Base-by-base conservation (phyloP, 1,140 invertebrate genomes). In the Drosophila ficusphila region DNA sequence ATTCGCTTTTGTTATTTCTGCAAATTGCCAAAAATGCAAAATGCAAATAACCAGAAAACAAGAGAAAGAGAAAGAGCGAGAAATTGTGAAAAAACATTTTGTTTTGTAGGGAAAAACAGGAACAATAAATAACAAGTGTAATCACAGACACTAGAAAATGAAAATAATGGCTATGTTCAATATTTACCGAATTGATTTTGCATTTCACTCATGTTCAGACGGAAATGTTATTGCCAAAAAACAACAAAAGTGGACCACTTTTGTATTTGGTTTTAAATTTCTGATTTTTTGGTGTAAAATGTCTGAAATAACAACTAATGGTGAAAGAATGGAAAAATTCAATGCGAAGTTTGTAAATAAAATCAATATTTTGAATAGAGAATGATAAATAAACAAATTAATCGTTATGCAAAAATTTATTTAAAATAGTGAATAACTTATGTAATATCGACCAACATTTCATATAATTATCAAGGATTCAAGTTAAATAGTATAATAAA, bases 11-110 rank as follows among this genome's bases (percentile, higher is more conserved):
- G 21, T 46, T 46, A 46, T 46, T 27, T 27, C 12, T 16, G 23
- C 12, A 16, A 46, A 46, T 46, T 46, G 42, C 21, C 42, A 46
- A 46, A 44, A 46, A 46, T 11, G 29, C 9, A n/a, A 31, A 31
- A n/a, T 46, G 42, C 42, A 46, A 46, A 46, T 46, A n/a, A 11
- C 12, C 7, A 7, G 12, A 16, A 27, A 11, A 23, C n/a, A 23
- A 46, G 21, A 21, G 18, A 11, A 19, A 11, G 21, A 21, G 18
- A n/a, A 1, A 11, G 1, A 6, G 38, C 3, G 36, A 9, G 9
- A 16, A 38, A 19, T 19, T 18, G n/a, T n/a, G 18, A 16, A 19
- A 19, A 39, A 39, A 4, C 16, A 19, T 11, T 11, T 5, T 39
- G 7, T 25, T 6, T 21, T 21, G 9, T 39, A 6, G 21, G 42